Evolutionary conservation across 2,113 vertebrate genomes (phyloP).

Genomic region (Bungarus multicinctus): DNA sequence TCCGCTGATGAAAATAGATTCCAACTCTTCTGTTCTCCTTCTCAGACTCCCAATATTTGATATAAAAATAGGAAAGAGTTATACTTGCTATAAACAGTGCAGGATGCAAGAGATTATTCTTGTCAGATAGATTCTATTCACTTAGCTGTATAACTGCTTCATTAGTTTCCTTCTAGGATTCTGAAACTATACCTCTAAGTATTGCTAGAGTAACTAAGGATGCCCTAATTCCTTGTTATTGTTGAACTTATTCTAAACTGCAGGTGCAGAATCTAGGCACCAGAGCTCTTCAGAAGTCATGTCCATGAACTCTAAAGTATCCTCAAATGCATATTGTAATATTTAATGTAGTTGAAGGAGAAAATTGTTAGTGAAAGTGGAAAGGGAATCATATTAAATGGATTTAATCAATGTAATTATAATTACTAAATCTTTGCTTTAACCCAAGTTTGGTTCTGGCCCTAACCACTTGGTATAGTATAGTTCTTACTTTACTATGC

Average conservation of each 20-base stretch:
- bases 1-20: slow-evolving; percentile 59
- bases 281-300: neutral
- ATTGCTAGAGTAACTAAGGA: neutral
- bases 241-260: neutral
- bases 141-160: neutral
- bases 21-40: slow-evolving; percentile 29
- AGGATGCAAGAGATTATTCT: slow-evolving; percentile 31
- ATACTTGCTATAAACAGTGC: slow-evolving; percentile 43
- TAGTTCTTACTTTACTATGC: neutral
- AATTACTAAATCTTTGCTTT: neutral
- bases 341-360: neutral
- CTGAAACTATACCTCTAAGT: neutral
- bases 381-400: neutral
- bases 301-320: neutral
- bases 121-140: slow-evolving; percentile 19
- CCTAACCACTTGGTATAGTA: neutral
- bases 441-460: neutral
- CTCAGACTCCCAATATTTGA: slow-evolving; percentile 29
- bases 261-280: neutral
- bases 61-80: slow-evolving; percentile 44
- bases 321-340: neutral
- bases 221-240: neutral
- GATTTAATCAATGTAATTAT: neutral
- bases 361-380: neutral
- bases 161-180: neutral